Percentiles rank a stretch among this genome's conserved stretches.
Conservation (phyloP, 2,797 vertebrate genomes). For the Tapirus indicus region DNA sequence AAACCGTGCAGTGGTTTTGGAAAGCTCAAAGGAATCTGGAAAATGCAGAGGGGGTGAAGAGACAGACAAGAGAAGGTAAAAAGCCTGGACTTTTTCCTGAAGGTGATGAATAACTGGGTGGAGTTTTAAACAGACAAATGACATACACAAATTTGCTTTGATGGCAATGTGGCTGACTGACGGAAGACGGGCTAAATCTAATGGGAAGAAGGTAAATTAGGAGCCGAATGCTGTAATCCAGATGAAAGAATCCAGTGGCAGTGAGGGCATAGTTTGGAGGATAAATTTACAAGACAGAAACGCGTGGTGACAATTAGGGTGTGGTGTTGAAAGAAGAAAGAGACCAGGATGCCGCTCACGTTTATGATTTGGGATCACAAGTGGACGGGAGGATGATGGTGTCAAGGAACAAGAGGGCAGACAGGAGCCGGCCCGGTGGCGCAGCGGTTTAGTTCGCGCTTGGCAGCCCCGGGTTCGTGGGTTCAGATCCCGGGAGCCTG, state of each 20-base stretch:
- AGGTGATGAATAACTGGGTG: no score
- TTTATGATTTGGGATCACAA: background rate
- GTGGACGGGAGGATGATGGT: background rate
- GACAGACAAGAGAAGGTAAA: background rate
- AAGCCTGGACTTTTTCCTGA: background rate
- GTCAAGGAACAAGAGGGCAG: background rate
- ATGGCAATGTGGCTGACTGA: no score
- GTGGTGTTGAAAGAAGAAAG: background rate
- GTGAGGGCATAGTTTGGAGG: background rate
- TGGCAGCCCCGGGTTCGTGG: no score
- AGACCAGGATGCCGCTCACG: background rate
- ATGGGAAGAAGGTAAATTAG: background rate
- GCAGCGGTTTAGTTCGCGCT: no score
- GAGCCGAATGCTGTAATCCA: background rate
- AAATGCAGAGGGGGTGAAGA: no score
- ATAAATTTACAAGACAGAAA: background rate
- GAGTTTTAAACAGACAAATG: background rate
- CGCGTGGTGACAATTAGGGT: background rate
- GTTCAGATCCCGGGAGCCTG: no score
- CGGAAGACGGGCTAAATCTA: background rate
- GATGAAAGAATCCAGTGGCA: background rate
- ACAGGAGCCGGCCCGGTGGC: no score
- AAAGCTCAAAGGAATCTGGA: background rate
- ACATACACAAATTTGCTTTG: background rate
- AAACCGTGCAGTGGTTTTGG: fast-evolving